A percentile compares a stretch with the other conserved stretches of the same genome.
Conservation (phyloP, 1,140 invertebrate species). For the Diorhabda elongata region DNA sequence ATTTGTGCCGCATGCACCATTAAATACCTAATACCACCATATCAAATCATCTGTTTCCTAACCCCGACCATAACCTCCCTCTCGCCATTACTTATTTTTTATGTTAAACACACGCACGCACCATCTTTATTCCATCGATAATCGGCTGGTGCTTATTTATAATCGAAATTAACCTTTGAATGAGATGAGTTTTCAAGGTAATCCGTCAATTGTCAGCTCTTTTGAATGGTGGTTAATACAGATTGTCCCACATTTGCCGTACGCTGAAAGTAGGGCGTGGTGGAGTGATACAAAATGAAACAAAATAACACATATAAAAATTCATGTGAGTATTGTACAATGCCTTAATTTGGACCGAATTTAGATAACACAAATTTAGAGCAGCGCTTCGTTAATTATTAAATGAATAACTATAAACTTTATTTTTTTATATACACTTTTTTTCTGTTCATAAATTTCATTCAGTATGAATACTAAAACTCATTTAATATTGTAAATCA, state of each 20-base stretch:
- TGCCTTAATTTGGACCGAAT: too few species aligned
- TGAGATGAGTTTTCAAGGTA: not conserved
- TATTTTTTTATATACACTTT: too few species aligned
- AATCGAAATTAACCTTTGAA: conserved; percentile 2
- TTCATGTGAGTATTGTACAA: conserved; percentile 7
- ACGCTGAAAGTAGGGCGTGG: conserved; percentile 7
- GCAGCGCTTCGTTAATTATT: too few species aligned
- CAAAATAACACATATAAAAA: conserved; percentile 4
- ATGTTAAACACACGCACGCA: not conserved
- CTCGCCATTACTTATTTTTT: not conserved
- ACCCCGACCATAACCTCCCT: not conserved
- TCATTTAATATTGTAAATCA: too few species aligned
- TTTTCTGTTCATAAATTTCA: too few species aligned
- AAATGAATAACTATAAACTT: too few species aligned
- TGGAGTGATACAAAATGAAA: conserved; percentile 7
- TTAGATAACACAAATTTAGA: too few species aligned
- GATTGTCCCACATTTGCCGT: conserved; percentile 6
- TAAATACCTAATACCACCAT: not conserved
- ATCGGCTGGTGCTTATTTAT: not conserved
- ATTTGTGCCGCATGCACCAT: not conserved
- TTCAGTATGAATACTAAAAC: too few species aligned
- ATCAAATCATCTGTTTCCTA: not conserved
- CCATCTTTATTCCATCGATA: not conserved
- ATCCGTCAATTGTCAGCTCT: conserved; percentile 7
- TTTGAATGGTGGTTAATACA: conserved; percentile 3